These are phyloP conservation scores for Tautogolabrus adspersus DNA, from an alignment of 2,113 vertebrate species.

Conservation along the genomic window DNA sequence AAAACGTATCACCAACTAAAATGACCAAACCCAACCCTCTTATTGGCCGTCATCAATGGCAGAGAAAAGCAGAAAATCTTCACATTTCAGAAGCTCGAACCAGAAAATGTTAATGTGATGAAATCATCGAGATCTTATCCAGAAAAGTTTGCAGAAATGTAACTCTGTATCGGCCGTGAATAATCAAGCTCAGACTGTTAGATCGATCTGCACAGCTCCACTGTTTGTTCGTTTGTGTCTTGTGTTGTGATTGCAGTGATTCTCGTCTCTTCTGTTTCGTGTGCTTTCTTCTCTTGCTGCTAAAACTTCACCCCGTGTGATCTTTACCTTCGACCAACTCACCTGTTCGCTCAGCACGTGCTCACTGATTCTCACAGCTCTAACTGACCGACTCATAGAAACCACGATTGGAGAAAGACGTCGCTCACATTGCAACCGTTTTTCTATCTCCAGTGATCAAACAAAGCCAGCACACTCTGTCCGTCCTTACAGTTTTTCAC, in stretches of 20 bases:
- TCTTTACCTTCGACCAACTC: not conserved
- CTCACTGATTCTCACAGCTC: no score
- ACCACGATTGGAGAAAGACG: not conserved
- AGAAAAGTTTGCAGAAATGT: no score
- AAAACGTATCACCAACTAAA: no score
- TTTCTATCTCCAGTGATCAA: slow-evolving; percentile 27
- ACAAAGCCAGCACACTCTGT: slow-evolving; percentile 17
- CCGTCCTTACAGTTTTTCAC: not conserved
- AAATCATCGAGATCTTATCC: no score
- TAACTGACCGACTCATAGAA: not conserved
- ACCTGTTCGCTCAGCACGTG: no score
- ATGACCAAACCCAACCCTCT: no score
- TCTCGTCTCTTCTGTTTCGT: not conserved
- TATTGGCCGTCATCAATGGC: no score
- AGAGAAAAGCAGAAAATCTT: no score
- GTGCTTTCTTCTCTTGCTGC: not conserved
- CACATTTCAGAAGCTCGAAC: no score
- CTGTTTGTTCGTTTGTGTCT: slow-evolving; percentile 1
- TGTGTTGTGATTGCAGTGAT: not conserved
- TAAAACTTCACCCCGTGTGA: not conserved
- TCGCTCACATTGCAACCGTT: slow-evolving; percentile 4
- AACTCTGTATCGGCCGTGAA: not conserved
- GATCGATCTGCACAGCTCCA: slow-evolving; percentile 38
- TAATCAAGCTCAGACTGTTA: slow-evolving; percentile 34
- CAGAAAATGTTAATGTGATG: no score